Evolutionary conservation across 1,140 invertebrate genomes (phyloP), one percentile per base, ranked within the genome.

Genomic region (Zaprionus capensis): DNA sequence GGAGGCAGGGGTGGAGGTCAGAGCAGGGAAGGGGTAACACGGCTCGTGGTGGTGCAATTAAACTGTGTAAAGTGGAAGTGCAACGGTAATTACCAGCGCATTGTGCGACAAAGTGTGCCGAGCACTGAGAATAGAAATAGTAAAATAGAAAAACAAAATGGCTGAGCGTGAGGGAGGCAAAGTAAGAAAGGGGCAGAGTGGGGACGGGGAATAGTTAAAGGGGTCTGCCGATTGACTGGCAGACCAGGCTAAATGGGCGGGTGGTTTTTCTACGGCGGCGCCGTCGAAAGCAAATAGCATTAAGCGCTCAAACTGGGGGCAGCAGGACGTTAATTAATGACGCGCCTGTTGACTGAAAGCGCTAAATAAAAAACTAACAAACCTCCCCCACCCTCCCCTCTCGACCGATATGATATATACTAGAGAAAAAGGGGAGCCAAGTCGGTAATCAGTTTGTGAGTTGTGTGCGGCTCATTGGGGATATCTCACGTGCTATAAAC

Each of bases 261-360:
- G 46, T 76, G 66, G 38, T 51, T 59, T 36, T 36, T 65, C 26
- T 28, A 59, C 58, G 84, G 84, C 81, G 84, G 84, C 84, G 84
- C 84, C 84, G 78, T 57, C 34, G 36, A 88, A 88, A 76, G 64
- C 68, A 87, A 87, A 87, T 73, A 87, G 84, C 80, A 87, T 87
- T 87, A 88, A 83, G 70, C 79, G 73, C 67, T 83, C 80, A 84
- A 76, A n/a, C n/a, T n/a, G n/a, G n/a, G n/a, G 36, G 36, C 62
- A 76, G 66, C 66, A 67, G 78, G 73, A 77, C 63, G 69, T 68
- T 77, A 73, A 77, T 68, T 77, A 73, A 77, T 77, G 75, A 73
- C 46, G 74, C 74, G 69, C 61, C 72, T 75, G 72, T 70, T 75
- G 67, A 70, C 67, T 70, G 49, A 31, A 59, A 76, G 56, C 61